Evolutionary conservation across 1,140 invertebrate genomes (phyloP).

Genomic region (Riptortus pedestris): DNA sequence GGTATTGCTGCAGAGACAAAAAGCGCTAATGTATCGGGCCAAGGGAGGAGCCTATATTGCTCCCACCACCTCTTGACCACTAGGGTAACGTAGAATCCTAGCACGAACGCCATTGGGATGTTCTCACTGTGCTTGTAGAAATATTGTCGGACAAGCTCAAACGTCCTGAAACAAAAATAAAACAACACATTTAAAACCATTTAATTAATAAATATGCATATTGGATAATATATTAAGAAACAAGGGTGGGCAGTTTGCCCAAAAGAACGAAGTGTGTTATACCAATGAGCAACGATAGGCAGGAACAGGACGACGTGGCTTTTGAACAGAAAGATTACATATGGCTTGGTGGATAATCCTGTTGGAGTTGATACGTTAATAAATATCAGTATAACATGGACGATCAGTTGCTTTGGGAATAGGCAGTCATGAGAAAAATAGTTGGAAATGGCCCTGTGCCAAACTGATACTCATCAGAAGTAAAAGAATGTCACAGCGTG

Average conservation of each 20-base stretch:
- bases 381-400: no score
- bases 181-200: constrained; percentile 4
- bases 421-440: no score
- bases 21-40: constrained; percentile 80
- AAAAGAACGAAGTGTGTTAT: no score
- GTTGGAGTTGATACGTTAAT: not conserved
- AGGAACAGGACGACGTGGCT: not conserved
- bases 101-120: constrained; percentile 85
- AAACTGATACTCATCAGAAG: no score
- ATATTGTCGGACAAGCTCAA: constrained; percentile 67
- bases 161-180: constrained; percentile 49
- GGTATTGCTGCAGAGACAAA: constrained; percentile 83
- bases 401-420: no score
- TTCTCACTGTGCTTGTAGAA: constrained; percentile 70
- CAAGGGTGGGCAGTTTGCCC: not conserved
- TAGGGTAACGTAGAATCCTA: constrained; percentile 86
- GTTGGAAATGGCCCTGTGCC: no score
- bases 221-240: not conserved
- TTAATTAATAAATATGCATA: not conserved
- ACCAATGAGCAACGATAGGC: not conserved
- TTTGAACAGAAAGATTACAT: not conserved
- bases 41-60: constrained; percentile 77
- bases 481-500: no score
- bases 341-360: not conserved
- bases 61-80: constrained; percentile 89